Evolutionary conservation across 2,888 invertebrate genomes (phyloP), one percentile per base, ranked within the genome.

Genomic region (Carterocephalus palaemon): DNA sequence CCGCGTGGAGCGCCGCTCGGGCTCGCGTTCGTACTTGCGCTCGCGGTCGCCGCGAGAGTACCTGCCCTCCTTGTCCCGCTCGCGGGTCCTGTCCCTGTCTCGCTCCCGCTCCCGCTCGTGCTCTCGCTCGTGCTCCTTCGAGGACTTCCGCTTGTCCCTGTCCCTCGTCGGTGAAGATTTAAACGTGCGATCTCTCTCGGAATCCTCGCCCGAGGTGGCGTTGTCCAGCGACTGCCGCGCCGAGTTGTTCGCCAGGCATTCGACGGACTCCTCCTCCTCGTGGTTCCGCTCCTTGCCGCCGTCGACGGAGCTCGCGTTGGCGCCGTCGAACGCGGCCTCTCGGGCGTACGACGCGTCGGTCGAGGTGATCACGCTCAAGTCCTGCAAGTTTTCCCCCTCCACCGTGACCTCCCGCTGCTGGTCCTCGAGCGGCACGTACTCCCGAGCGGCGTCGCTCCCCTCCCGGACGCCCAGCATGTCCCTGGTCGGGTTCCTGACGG

Each of bases 301-400:
- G 10, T 83, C 83, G 4, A 70, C 69, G 3, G 65, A 55, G 32
- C 54, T 66, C 6, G 70, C 64, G 46, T 79, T 80, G 1, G 88
- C 86, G 3, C 88, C 89, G 36, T 89, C 89, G 42, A 88, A 64
- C 4, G 83, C 77, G 48, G 86, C 85, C 46, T 89, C 89, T 3
- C 89, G 76, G 4, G 80, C 70, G 48, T 70, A 75, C 0, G 75
- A 61, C 46, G 75, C 54, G 4, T 86, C 85, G 1, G 66, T 58
- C 1, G 80, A 73, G 2, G 82, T 72, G 32, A 75, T 68, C 23
- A 67, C 59, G 54, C 84, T 82, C 48, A 85, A 56, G 52, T 87
- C 87, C 53, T 84, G 82, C 46, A 87, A 61, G 61, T 90, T 90
- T 59, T 90, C 90, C 0, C 90, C 90, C 56, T 90, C 90, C 71